Base-by-base conservation (phyloP, 2,113 vertebrate genomes). In the Garra rufa region DNA sequence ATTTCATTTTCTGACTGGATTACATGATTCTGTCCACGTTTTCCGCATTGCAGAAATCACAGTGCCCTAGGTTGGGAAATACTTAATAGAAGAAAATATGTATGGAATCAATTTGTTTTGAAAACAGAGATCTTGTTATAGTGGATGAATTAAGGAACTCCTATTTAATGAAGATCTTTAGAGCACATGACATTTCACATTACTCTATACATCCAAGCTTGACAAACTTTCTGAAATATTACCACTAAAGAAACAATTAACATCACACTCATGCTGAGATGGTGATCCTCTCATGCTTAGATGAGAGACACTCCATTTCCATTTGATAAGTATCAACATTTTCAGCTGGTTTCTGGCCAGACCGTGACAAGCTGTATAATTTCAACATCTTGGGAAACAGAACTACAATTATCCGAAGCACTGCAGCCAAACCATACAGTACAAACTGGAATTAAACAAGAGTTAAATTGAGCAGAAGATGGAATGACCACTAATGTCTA, bases 261-360 rank as follows among this genome's bases (percentile, higher is more conserved):
- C 28, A 77, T 44, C 76, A 44, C 38, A 17, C 75, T 41, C 34
- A 78, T 44, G 34, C 41, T 78, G 76, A 78, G 57, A 78, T 78
- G 55, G 34, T 44, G 69, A 43, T 61, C 38, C 34, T 44, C n/a
- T 78, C 24, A 61, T 43, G 71, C 44, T 48, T 50, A 61, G 34
- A 61, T 44, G 76, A 78, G 55, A 78, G 55, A 78, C 55, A 61
- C 76, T 61, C n/a, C 55, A 78, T 78, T 78, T 61, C 76, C 38
- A 78, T 78, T 61, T 44, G 76, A 78, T 78, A 24, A 78, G 76
- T 63, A 44, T 61, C 38, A 63, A 73, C 41, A 73, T 78, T 26
- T 61, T 63, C 13, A 43, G 55, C 76, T 43, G 14, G n/a, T 44
- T 78, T 78, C 76, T 78, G 34, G 55, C 9, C 34, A 59, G 34